These are phyloP conservation scores for Macrosiphum euphorbiae DNA, from an alignment of 2,888 invertebrate species.

Conservation along the genomic window DNA sequence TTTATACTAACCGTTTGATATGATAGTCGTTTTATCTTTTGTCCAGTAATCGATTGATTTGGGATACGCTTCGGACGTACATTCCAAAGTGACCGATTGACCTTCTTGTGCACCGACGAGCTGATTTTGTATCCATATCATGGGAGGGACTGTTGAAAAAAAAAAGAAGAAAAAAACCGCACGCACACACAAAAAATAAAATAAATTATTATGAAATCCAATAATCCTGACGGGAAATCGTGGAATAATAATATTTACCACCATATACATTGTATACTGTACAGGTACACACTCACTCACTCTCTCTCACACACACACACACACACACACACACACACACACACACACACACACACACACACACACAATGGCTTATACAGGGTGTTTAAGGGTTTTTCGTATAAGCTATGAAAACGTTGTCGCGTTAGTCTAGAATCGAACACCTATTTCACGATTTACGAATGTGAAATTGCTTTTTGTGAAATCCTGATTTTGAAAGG, in stretches of 20 bases:
- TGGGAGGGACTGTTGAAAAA: slow-evolving; percentile 72
- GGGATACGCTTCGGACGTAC: slow-evolving; percentile 74
- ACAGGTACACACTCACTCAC: too few relatives aligned
- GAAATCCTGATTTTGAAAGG: not conserved
- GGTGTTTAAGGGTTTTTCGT: not conserved
- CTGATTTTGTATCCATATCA: slow-evolving; percentile 74
- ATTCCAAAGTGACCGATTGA: slow-evolving; percentile 73
- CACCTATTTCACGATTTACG: not conserved
- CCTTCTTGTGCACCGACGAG: slow-evolving; percentile 73
- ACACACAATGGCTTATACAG: not conserved
- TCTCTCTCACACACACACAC: not conserved
- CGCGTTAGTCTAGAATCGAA: not conserved
- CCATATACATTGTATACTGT: too few relatives aligned
- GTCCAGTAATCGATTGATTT: slow-evolving; percentile 76
- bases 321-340: not conserved
- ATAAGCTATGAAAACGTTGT: not conserved
- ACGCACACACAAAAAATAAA: not conserved
- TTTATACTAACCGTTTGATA: slow-evolving; percentile 73
- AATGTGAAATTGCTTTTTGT: not conserved
- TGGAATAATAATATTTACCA: slow-evolving; percentile 3
- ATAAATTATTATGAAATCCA: slow-evolving; percentile 8
- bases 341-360: not conserved
- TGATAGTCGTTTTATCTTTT: slow-evolving; percentile 73
- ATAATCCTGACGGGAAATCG: slow-evolving; percentile 1
- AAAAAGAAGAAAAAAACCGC: slow-evolving; percentile 1